These are phyloP conservation scores for Plectrocnemia conspersa DNA, from an alignment of 1,140 invertebrate species.

Conservation along the genomic window DNA sequence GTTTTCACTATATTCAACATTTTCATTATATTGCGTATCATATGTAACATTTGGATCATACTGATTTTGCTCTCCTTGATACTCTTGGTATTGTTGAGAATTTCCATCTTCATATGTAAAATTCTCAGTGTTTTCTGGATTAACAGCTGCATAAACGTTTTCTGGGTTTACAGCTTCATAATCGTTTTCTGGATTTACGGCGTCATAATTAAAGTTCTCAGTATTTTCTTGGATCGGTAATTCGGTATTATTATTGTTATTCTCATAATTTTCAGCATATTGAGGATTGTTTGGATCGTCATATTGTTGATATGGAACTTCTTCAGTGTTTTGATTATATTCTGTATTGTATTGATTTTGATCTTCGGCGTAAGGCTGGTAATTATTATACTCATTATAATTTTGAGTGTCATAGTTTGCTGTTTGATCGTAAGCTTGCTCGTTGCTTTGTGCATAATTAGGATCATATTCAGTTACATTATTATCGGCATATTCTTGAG, in stretches of 20 bases:
- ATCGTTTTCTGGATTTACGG: slow-evolving; percentile 9
- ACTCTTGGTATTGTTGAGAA: neutral
- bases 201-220: slow-evolving; percentile 3
- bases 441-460: slow-evolving; percentile 5
- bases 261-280: slow-evolving; percentile 14
- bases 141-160: neutral
- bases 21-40: slow-evolving; percentile 6
- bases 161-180: slow-evolving; percentile 5
- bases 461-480: neutral
- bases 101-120: slow-evolving; percentile 3
- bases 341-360: slow-evolving; percentile 13
- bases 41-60: no score
- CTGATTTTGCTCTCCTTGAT: neutral
- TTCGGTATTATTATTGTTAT: neutral
- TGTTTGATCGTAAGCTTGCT: neutral
- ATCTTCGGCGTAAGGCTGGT: neutral
- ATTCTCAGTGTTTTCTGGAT: slow-evolving; percentile 1
- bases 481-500: neutral
- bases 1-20: neutral
- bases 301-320: neutral
- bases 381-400: no score
- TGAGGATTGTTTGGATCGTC: slow-evolving; percentile 6
- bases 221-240: neutral
- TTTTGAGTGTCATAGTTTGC: no score
- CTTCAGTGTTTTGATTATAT: neutral